Percentiles rank a stretch among this genome's conserved stretches.
These are phyloP conservation scores for Perccottus glenii DNA, from an alignment of 2,113 vertebrate species.

Conservation along the genomic window DNA sequence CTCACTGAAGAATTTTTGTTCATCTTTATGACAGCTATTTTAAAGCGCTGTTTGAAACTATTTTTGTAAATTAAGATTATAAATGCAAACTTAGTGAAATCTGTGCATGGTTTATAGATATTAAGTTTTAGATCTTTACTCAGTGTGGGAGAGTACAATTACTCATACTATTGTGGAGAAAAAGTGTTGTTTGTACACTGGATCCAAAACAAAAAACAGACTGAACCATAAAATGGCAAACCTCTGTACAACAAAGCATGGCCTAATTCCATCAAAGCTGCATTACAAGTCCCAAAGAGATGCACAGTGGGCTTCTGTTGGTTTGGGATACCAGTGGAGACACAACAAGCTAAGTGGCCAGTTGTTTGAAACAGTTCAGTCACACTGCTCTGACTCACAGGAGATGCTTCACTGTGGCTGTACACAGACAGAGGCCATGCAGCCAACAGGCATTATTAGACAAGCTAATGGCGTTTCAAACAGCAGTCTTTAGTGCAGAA, in stretches of 20 bases:
- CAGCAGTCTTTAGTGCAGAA: slow-evolving; percentile 39
- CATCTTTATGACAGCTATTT: no score
- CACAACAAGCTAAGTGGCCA: slow-evolving; percentile 44
- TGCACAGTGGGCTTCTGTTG: slow-evolving; percentile 7
- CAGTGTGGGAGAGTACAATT: no score
- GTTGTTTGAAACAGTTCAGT: slow-evolving; percentile 68
- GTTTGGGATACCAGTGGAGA: slow-evolving; percentile 17
- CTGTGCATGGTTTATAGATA: no score
- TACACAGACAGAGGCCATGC: slow-evolving; percentile 26
- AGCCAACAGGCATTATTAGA: slow-evolving; percentile 51
- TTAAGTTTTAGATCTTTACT: no score
- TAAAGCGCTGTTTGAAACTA: no score
- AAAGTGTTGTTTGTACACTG: not conserved
- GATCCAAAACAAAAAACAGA: slow-evolving; percentile 43
- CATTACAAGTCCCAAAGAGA: slow-evolving; percentile 14
- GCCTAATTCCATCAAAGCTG: slow-evolving; percentile 52
- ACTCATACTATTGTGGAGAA: no score
- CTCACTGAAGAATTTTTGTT: no score
- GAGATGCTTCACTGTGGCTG: slow-evolving; percentile 20
- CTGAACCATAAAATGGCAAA: slow-evolving; percentile 38
- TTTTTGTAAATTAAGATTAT: no score
- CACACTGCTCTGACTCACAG: slow-evolving; percentile 34
- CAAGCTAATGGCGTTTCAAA: slow-evolving; percentile 61
- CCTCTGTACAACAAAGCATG: slow-evolving; percentile 54
- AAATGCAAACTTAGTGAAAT: no score